Conservation (phyloP, 2,888 invertebrate species). For the Apeira syringaria region DNA sequence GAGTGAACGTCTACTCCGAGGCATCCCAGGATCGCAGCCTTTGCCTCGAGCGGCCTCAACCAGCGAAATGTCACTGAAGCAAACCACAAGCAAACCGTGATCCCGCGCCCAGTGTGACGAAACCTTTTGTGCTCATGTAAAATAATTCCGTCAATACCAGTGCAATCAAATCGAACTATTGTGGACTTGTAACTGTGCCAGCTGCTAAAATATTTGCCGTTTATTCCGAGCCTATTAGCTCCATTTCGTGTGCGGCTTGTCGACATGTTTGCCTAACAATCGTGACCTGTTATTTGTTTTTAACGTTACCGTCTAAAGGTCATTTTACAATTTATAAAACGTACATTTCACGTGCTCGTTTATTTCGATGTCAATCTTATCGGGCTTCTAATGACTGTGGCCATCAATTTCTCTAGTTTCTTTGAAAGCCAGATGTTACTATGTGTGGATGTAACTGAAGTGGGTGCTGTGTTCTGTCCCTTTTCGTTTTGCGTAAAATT, state of each 20-base stretch:
- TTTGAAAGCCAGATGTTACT: conserved; percentile 66
- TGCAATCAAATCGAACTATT: conserved; percentile 29
- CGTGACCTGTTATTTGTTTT: conserved; percentile 33
- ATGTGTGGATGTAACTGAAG: conserved; percentile 62
- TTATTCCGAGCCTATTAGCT: conserved; percentile 41
- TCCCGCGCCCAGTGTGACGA: conserved; percentile 42
- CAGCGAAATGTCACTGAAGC: conserved; percentile 68
- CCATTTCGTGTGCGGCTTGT: conserved; percentile 45
- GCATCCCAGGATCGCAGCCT: conserved; percentile 56
- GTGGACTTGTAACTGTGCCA: conserved; percentile 42
- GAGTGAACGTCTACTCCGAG: conserved; percentile 63
- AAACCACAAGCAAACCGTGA: conserved; percentile 65
- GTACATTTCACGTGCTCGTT: conserved; percentile 15
- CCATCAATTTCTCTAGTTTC: conserved; percentile 65
- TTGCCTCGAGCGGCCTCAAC: conserved; percentile 45
- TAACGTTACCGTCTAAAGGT: conserved; percentile 15
- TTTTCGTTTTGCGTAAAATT: conserved; percentile 59
- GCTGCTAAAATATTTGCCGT: conserved; percentile 54
- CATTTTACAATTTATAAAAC: conserved; percentile 17
- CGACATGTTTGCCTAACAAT: conserved; percentile 38
- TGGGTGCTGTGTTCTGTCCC: conserved; percentile 58
- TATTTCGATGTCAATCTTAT: conserved; percentile 43
- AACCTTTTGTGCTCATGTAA: conserved; percentile 25
- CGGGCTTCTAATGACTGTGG: conserved; percentile 55
- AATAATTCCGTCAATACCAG: conserved; percentile 22